These are phyloP conservation scores for Yponomeuta plumbellus DNA, from an alignment of 2,888 invertebrate species.

Conservation along the genomic window DNA sequence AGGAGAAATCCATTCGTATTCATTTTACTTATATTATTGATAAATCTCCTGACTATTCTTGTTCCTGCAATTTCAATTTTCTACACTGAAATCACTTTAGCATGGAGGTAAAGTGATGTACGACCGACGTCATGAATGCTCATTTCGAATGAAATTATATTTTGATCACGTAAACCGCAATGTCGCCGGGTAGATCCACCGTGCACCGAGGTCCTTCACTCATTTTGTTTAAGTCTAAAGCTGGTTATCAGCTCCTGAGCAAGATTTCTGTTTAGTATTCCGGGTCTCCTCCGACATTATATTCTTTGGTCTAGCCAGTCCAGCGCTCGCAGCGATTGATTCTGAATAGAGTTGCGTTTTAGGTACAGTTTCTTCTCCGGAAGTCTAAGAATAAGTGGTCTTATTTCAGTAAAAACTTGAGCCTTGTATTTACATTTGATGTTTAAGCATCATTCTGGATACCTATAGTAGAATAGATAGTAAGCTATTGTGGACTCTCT, in stretches of 20 bases:
- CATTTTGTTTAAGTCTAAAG: background rate
- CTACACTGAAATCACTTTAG: background rate
- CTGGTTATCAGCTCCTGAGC: slow-evolving; percentile 19
- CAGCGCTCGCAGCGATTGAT: slow-evolving; percentile 5
- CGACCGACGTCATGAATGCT: background rate
- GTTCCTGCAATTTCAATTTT: background rate
- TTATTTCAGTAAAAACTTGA: too few species aligned
- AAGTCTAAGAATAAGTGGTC: background rate
- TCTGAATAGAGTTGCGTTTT: slow-evolving; percentile 6
- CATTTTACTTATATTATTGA: slow-evolving; percentile 7
- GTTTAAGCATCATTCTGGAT: too few species aligned
- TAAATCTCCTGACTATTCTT: background rate
- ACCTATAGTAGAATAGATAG: too few species aligned
- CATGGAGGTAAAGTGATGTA: background rate
- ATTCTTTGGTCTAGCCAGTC: slow-evolving; percentile 8
- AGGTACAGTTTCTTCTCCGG: background rate
- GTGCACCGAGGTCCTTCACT: background rate
- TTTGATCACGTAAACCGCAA: slow-evolving; percentile 1
- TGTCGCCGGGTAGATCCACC: background rate
- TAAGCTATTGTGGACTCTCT: too few species aligned
- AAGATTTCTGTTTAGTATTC: slow-evolving; percentile 15
- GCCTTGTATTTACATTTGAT: too few species aligned
- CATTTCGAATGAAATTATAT: background rate
- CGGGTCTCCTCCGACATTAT: slow-evolving; percentile 7
- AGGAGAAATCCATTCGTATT: slow-evolving; percentile 18